phyloP scores from a whole-genome alignment of 1,140 invertebrate genomes.

The Cydia amplana region DNA sequence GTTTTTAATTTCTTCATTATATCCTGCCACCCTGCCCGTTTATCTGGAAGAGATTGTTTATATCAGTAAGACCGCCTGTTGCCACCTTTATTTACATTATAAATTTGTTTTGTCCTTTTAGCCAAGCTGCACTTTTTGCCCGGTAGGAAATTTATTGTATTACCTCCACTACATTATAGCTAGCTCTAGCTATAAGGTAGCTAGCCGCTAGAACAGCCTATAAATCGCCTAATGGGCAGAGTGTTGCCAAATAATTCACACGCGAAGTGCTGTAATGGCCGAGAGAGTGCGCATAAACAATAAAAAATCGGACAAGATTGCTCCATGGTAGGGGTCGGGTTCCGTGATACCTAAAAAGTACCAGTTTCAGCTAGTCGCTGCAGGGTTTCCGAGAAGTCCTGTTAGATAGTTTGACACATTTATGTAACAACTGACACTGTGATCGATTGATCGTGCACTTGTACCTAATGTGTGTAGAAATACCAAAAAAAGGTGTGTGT shows the following conservation, averaged over 20 bases:
- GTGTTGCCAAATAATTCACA: constrained; percentile 68
- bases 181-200: neutral
- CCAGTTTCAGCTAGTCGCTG: no score
- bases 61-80: neutral
- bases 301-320: constrained; percentile 47
- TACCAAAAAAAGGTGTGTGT: no score
- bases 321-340: neutral
- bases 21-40: no score
- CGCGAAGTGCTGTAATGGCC: constrained; percentile 55
- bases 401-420: no score
- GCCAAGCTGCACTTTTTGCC: neutral
- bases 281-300: constrained; percentile 57
- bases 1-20: no score
- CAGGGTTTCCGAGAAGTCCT: no score
- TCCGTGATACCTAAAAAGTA: neutral
- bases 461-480: no score
- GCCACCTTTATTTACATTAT: no score
- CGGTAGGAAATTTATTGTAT: constrained; percentile 1
- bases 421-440: no score
- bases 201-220: constrained; percentile 31
- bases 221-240: constrained; percentile 55
- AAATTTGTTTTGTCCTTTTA: neutral
- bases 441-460: no score
- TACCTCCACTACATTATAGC: constrained; percentile 9
- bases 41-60: no score